A percentile compares a stretch with the other conserved stretches of the same genome.
These are phyloP conservation scores for Anthopleura xanthogrammica DNA, from an alignment of 92 coral and sea anemone genomes.

Conservation along the genomic window DNA sequence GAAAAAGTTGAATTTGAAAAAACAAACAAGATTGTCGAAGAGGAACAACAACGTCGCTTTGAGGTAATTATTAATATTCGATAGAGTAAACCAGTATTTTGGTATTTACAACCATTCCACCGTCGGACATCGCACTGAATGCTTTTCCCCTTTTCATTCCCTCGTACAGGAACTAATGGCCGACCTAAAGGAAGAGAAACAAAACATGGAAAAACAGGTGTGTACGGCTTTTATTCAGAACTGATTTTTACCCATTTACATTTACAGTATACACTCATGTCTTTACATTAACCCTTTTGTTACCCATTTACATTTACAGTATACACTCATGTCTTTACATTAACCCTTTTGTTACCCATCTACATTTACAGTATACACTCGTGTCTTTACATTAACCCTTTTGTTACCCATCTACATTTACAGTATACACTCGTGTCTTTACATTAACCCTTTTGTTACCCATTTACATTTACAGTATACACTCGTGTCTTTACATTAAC, in stretches of 20 bases:
- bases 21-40: constrained; percentile 34
- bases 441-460: too few relatives aligned
- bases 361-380: too few relatives aligned
- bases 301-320: too few relatives aligned
- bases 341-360: too few relatives aligned
- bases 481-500: too few relatives aligned
- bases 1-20: constrained; percentile 40
- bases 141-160: background rate
- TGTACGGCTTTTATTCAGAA: background rate
- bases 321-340: too few relatives aligned
- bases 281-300: too few relatives aligned
- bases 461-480: too few relatives aligned
- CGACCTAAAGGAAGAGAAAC: constrained; percentile 50
- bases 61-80: constrained; percentile 22
- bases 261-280: background rate
- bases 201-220: constrained; percentile 61
- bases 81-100: background rate
- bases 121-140: background rate
- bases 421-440: too few relatives aligned
- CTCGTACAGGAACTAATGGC: constrained; percentile 53
- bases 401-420: too few relatives aligned
- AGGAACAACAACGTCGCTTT: constrained; percentile 29
- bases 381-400: too few relatives aligned
- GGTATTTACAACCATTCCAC: too few relatives aligned
- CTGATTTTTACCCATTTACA: background rate